phyloP scores from a whole-genome alignment of 2,888 invertebrate species.

The Apamea sordens region DNA sequence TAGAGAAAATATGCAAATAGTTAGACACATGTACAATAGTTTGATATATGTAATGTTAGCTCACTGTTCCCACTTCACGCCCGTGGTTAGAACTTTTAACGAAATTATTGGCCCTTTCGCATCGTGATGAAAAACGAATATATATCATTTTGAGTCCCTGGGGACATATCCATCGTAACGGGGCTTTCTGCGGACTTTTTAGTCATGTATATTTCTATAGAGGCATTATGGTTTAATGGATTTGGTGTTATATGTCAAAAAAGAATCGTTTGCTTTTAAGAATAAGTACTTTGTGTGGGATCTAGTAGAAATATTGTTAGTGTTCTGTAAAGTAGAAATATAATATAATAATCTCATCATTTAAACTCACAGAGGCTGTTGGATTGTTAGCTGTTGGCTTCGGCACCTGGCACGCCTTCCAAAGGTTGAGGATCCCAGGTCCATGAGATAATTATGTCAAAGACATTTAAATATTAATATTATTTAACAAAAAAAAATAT shows the following conservation, averaged over 20 bases:
- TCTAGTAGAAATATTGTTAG: neutral
- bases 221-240: slow-evolving; percentile 22
- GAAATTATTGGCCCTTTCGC: slow-evolving; percentile 43
- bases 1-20: slow-evolving; percentile 4
- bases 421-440: no score
- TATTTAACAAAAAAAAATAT: no score
- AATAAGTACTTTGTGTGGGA: neutral
- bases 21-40: neutral
- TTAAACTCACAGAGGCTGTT: no score
- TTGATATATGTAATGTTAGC: slow-evolving; percentile 1
- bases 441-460: no score
- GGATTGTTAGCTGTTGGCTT: no score
- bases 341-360: no score
- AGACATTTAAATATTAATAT: no score
- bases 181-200: slow-evolving; percentile 35
- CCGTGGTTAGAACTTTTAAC: slow-evolving; percentile 43
- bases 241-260: slow-evolving; percentile 24
- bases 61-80: slow-evolving; percentile 5
- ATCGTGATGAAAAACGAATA: slow-evolving; percentile 53
- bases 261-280: neutral
- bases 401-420: no score
- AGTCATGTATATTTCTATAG: slow-evolving; percentile 18
- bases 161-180: slow-evolving; percentile 45
- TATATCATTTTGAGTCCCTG: slow-evolving; percentile 40
- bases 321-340: neutral